These are phyloP conservation scores for Olivierus martensii DNA, from an alignment of 1,140 invertebrate genomes.

Conservation along the genomic window DNA sequence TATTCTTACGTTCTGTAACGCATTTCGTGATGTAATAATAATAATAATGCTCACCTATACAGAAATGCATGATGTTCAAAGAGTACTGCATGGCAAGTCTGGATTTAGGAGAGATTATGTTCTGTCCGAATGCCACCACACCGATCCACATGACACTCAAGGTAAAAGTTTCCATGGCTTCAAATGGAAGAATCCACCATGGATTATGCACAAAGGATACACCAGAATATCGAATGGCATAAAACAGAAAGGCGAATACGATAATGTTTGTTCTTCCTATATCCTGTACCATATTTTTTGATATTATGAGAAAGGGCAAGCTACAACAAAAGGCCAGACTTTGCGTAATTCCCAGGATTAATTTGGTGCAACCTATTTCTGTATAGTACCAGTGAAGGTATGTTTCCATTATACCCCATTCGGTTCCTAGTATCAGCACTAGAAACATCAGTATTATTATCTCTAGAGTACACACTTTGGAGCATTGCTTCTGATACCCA, in stretches of 20 bases:
- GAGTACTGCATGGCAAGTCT: conserved; percentile 1
- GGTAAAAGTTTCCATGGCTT: conserved; percentile 15
- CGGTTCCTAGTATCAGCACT: conserved; percentile 6
- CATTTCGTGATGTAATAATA: no score
- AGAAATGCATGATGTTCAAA: not conserved
- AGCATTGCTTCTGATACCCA: not conserved
- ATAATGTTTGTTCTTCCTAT: conserved; percentile 12
- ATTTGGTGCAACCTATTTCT: conserved; percentile 1
- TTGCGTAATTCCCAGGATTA: conserved; percentile 1
- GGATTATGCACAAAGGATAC: conserved; percentile 6
- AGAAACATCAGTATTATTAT: conserved; percentile 4
- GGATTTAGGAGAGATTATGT: not conserved
- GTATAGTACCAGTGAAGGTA: conserved; percentile 7
- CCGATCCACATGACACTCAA: conserved; percentile 13
- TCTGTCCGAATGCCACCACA: conserved; percentile 11
- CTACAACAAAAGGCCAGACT: not conserved
- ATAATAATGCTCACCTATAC: not conserved
- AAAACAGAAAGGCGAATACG: conserved; percentile 13
- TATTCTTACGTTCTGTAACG: no score
- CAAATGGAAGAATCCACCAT: conserved; percentile 14
- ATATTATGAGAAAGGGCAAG: conserved; percentile 2
- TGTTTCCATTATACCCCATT: conserved; percentile 12
- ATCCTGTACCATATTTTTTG: conserved; percentile 9
- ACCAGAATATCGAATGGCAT: conserved; percentile 9
- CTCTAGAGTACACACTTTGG: not conserved